Base-by-base conservation (phyloP, 2,797 vertebrate species). In the Harpagifer antarcticus region DNA sequence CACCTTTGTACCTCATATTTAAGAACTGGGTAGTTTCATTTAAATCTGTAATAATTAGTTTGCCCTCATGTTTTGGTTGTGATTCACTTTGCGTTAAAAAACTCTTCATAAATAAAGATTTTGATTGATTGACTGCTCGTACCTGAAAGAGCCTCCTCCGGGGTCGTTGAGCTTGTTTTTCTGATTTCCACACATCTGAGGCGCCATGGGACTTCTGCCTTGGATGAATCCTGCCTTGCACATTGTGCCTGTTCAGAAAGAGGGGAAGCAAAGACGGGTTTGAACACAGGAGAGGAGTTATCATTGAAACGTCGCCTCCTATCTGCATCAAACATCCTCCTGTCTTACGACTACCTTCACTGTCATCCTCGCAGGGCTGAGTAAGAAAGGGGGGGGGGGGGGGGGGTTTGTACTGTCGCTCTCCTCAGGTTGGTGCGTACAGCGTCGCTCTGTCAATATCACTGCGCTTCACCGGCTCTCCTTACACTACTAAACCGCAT, bases 101-200 rank as follows among this genome's bases (percentile, higher is more conserved):
- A 33, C 33, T 37, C 33, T 37, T 9, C 8, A 9, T 9, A 33
- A 33, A 33, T 33, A 37, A 2, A 37, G 33, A 37, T 9, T 37
- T 9, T 37, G 33, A 37, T 9, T 37, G 33, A 37, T 37, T 27
- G 27, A 27, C 27, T 27, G 27, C 4, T 81, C 90, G 86, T 96
- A 97, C 95, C 94, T 95, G 94, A 95, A 97, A 92, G 95, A 96
- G 91, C 94, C 94, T 93, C 94, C 95, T 94, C 94, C 93, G 3
- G 95, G 94, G 94, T 97, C 96, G 86, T 96, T 96, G 87, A 94
- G 92, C 93, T 96, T 96, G 95, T 94, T 96, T 94, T 96, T 97
- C 93, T 96, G 94, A 95, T 96, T 97, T 91, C 94, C 95, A 82
- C 95, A 96, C 92, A 95, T 95, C 94, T 96, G 95, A 92, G 94